Conservation (phyloP, 2,113 vertebrate species). For the Murina feae region DNA sequence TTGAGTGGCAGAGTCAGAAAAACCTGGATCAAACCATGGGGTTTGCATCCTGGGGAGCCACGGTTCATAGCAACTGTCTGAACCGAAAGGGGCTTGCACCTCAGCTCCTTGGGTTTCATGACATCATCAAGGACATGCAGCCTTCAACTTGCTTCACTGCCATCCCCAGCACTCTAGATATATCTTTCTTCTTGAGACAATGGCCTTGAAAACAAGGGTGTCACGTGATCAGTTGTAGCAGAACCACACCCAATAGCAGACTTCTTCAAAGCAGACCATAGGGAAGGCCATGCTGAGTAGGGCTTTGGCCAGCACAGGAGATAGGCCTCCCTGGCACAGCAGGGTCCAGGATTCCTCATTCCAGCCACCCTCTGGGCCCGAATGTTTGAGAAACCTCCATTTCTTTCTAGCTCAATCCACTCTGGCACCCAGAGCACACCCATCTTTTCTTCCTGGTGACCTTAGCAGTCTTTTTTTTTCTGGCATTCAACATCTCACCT, state of each 20-base stretch:
- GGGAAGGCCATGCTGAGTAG: background rate
- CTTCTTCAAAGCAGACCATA: background rate
- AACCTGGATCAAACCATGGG: background rate
- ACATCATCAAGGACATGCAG: background rate
- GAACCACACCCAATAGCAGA: background rate
- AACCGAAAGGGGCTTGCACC: background rate
- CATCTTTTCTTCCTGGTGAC: background rate
- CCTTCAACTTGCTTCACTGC: background rate
- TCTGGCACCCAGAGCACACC: background rate
- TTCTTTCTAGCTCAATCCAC: background rate
- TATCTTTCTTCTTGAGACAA: background rate
- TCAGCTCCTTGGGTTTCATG: background rate
- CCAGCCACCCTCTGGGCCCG: background rate
- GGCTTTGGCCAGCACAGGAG: background rate
- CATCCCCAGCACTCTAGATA: background rate
- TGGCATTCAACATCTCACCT: background rate
- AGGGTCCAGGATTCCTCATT: background rate
- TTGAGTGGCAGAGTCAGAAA: background rate
- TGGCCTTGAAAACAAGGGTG: background rate
- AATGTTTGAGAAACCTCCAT: background rate
- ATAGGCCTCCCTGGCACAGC: background rate
- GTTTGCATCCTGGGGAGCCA: background rate
- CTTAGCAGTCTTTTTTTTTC: background rate
- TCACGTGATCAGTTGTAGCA: background rate
- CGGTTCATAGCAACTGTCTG: background rate